Conservation (phyloP, 2,113 vertebrate genomes). For the Macroglossus sobrinus region DNA sequence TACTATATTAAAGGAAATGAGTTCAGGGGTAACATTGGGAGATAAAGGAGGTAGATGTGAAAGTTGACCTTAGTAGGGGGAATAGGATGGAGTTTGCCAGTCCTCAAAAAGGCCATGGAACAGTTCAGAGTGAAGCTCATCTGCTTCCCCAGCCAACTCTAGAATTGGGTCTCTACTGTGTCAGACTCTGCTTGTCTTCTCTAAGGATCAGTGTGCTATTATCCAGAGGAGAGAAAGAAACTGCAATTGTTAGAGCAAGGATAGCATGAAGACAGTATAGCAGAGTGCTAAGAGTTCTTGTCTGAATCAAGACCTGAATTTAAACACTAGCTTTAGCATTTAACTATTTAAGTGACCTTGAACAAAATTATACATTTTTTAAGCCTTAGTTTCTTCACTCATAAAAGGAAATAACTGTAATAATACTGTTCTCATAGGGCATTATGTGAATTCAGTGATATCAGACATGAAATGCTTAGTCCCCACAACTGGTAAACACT, state of each 20-base stretch:
- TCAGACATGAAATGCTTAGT: background rate
- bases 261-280: background rate
- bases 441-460: background rate
- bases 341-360: background rate
- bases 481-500: background rate
- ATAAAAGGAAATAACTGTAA: background rate
- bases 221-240: background rate
- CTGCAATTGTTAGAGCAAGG: background rate
- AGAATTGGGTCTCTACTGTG: too few relatives aligned
- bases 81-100: background rate
- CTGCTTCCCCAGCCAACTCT: background rate
- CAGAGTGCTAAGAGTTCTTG: background rate
- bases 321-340: background rate
- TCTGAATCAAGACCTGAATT: background rate
- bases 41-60: background rate
- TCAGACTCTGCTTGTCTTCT: background rate
- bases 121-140: background rate
- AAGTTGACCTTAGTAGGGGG: background rate
- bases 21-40: background rate
- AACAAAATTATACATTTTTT: background rate
- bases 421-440: background rate
- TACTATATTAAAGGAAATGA: background rate
- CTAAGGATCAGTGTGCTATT: background rate
- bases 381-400: background rate
- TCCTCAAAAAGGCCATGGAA: background rate